phyloP scores from a whole-genome alignment of 2,797 vertebrate genomes.

The Sebastes hubbsi region DNA sequence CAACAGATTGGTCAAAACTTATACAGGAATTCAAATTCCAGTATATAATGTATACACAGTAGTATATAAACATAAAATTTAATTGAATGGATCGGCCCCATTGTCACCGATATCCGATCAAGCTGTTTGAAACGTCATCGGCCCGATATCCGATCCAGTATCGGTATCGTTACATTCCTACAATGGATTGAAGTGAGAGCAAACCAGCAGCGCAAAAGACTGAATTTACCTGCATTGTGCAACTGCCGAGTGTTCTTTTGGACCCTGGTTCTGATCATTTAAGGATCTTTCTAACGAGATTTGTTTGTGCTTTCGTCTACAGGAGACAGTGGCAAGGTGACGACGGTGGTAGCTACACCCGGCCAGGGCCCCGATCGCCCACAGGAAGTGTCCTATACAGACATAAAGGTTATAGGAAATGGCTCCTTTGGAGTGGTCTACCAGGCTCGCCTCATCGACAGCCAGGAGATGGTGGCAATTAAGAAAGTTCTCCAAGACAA shows the following conservation, averaged over 20 bases:
- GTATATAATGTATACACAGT: too few relatives aligned
- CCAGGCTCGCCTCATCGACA: conserved; percentile 91
- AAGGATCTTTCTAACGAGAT: neutral
- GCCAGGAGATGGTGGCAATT: conserved; percentile 94
- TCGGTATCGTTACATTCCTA: too few relatives aligned
- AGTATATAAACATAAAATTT: too few relatives aligned
- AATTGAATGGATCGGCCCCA: too few relatives aligned
- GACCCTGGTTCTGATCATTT: neutral
- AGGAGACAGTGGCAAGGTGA: conserved; percentile 94
- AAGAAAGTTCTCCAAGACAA: conserved; percentile 97
- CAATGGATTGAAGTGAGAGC: too few relatives aligned
- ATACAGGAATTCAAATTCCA: too few relatives aligned
- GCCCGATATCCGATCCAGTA: too few relatives aligned
- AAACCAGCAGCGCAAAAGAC: neutral
- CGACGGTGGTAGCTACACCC: conserved; percentile 92
- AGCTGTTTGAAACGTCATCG: too few relatives aligned
- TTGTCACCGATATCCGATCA: too few relatives aligned
- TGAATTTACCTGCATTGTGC: neutral
- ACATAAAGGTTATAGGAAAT: conserved; percentile 95
- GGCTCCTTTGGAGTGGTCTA: conserved; percentile 95
- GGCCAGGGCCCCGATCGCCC: conserved; percentile 92
- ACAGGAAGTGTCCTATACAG: conserved; percentile 95
- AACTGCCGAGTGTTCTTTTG: neutral
- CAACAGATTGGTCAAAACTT: too few relatives aligned
- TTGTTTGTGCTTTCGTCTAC: conserved; percentile 10